Conservation (phyloP, 2,888 invertebrate genomes). For the Geotrupes spiniger region DNA sequence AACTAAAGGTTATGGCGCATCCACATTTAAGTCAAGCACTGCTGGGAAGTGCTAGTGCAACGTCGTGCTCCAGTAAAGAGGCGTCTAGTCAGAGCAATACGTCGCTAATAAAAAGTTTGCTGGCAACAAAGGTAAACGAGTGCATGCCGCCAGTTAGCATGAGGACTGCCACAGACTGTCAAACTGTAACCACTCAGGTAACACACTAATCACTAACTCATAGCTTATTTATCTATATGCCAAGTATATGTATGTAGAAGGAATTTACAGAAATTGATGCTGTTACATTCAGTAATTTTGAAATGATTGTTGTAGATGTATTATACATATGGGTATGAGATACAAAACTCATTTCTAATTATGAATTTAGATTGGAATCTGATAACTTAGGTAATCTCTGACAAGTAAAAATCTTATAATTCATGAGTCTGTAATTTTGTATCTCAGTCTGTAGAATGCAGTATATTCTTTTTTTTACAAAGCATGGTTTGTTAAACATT, state of each 20-base stretch:
- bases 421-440: too few relatives aligned
- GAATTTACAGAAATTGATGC: too few relatives aligned
- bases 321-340: too few relatives aligned
- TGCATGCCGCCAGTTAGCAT: constrained; percentile 54
- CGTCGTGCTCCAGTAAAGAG: constrained; percentile 25
- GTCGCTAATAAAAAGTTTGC: constrained; percentile 87
- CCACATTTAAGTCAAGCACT: constrained; percentile 63
- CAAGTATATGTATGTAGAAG: too few relatives aligned
- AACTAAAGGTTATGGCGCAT: constrained; percentile 56
- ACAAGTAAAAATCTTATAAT: too few relatives aligned
- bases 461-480: neutral
- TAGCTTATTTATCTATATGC: constrained; percentile 7
- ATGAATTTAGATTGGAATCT: too few relatives aligned
- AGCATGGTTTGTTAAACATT: constrained; percentile 16
- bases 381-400: too few relatives aligned
- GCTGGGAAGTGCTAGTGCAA: constrained; percentile 46
- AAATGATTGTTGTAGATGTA: too few relatives aligned
- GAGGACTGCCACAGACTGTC: constrained; percentile 54
- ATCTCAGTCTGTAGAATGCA: too few relatives aligned
- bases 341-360: too few relatives aligned
- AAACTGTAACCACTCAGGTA: constrained; percentile 52
- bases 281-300: too few relatives aligned
- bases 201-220: constrained; percentile 29
- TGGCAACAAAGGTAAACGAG: constrained; percentile 88
- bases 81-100: constrained; percentile 60